Conservation (phyloP, 2,797 vertebrate species). For the Epinephelus awoara region DNA sequence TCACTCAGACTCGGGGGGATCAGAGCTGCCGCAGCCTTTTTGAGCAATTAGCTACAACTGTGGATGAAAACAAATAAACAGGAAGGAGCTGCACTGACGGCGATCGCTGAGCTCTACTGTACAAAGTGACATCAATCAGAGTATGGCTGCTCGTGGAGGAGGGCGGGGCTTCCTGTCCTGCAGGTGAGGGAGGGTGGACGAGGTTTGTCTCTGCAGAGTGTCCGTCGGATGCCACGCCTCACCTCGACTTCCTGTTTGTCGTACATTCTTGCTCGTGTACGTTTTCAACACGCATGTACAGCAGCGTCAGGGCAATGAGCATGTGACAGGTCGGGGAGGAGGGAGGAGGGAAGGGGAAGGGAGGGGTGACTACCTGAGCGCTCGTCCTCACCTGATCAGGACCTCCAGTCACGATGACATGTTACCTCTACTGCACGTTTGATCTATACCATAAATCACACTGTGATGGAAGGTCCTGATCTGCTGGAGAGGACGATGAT, state of each 20-base stretch:
- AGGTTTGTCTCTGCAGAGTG: slow-evolving; percentile 9
- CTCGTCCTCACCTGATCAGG: slow-evolving; percentile 25
- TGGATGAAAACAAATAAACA: background rate
- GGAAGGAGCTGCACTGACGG: background rate
- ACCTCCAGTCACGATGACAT: slow-evolving; percentile 4
- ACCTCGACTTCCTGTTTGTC: slow-evolving; percentile 20
- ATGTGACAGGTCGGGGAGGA: background rate
- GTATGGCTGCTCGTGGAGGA: slow-evolving; percentile 58
- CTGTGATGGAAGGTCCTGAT: slow-evolving; percentile 19
- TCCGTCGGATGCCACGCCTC: slow-evolving; percentile 18
- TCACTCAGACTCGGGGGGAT: background rate
- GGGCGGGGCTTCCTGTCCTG: slow-evolving; percentile 46
- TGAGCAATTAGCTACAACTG: slow-evolving; percentile 34
- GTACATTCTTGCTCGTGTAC: slow-evolving; percentile 46
- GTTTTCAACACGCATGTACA: slow-evolving; percentile 27
- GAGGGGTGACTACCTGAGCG: slow-evolving; percentile 5
- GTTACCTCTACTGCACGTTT: background rate
- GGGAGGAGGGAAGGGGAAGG: rapidly evolving
- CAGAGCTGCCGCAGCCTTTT: background rate
- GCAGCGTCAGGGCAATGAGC: slow-evolving; percentile 1
- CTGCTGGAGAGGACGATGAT: background rate
- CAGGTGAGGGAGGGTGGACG: slow-evolving; percentile 30
- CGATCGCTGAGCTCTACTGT: slow-evolving; percentile 45
- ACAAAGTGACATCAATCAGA: slow-evolving; percentile 73
- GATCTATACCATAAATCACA: background rate